Percentiles rank a stretch among this genome's conserved stretches.
Conservation (phyloP, 2,113 vertebrate species). For the Aegithalos caudatus region DNA sequence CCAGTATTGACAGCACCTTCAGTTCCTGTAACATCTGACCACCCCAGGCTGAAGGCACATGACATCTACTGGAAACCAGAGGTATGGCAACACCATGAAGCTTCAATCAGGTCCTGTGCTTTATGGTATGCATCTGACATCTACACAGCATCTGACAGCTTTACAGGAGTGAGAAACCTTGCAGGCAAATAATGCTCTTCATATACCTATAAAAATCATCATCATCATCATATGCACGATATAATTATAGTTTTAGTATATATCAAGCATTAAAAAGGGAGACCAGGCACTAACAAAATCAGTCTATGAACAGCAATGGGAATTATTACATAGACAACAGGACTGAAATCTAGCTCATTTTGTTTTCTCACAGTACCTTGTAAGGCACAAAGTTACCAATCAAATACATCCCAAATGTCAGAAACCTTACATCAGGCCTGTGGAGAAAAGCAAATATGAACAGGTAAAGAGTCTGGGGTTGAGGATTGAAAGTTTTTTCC, state of each 20-base stretch:
- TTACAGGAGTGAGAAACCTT: not conserved
- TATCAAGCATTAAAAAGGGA: not conserved
- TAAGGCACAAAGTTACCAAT: not conserved
- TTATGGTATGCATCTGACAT: not conserved
- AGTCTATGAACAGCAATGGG: not conserved
- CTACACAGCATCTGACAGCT: not conserved
- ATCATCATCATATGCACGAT: not conserved
- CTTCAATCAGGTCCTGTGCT: not conserved
- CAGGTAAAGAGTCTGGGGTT: not conserved
- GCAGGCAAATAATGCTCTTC: not conserved
- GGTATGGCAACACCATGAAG: not conserved
- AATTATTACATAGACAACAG: not conserved
- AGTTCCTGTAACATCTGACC: not conserved
- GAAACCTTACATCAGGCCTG: not conserved
- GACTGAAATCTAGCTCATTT: not conserved
- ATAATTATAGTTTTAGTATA: not conserved
- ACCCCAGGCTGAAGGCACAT: not conserved
- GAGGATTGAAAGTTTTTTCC: not conserved
- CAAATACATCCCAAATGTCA: not conserved
- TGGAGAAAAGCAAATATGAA: not conserved
- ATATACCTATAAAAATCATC: not conserved
- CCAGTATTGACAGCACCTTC: accelerated
- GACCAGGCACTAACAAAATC: not conserved
- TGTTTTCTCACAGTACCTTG: not conserved
- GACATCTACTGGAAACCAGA: not conserved